Evolutionary conservation across 2,797 vertebrate genomes (phyloP).

Genomic region (Sebastes taczanowskii): DNA sequence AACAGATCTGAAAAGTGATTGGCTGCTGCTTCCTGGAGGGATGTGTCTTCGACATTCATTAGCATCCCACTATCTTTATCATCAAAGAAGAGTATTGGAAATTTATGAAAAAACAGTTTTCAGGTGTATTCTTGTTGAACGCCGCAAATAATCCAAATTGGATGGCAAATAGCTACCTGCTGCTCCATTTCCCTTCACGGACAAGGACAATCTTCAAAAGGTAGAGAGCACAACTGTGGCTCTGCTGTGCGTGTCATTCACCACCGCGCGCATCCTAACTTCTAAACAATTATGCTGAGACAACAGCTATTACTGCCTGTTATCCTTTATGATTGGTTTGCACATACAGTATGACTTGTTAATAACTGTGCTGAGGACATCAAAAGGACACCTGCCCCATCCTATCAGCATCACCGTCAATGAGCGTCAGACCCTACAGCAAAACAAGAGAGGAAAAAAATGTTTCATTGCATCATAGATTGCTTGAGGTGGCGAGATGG

Average conservation of each 20-base stretch:
- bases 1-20: constrained; percentile 64
- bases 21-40: constrained; percentile 54
- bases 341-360: constrained; percentile 70
- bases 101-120: constrained; percentile 50
- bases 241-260: constrained; percentile 40
- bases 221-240: constrained; percentile 27
- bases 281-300: constrained; percentile 70
- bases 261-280: constrained; percentile 6
- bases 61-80: constrained; percentile 46
- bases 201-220: constrained; percentile 63
- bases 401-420: constrained; percentile 70
- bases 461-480: constrained; percentile 16
- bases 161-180: constrained; percentile 63
- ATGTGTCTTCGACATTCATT: constrained; percentile 55
- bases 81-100: constrained; percentile 55
- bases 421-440: constrained; percentile 52
- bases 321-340: constrained; percentile 75
- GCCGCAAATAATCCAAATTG: constrained; percentile 68
- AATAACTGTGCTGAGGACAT: constrained; percentile 74
- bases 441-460: background rate
- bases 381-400: constrained; percentile 73
- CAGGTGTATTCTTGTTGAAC: constrained; percentile 60
- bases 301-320: constrained; percentile 76
- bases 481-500: constrained; percentile 12
- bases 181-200: constrained; percentile 43